phyloP scores from a whole-genome alignment of 1,140 invertebrate genomes.

The Hylaeus volcanicus region DNA sequence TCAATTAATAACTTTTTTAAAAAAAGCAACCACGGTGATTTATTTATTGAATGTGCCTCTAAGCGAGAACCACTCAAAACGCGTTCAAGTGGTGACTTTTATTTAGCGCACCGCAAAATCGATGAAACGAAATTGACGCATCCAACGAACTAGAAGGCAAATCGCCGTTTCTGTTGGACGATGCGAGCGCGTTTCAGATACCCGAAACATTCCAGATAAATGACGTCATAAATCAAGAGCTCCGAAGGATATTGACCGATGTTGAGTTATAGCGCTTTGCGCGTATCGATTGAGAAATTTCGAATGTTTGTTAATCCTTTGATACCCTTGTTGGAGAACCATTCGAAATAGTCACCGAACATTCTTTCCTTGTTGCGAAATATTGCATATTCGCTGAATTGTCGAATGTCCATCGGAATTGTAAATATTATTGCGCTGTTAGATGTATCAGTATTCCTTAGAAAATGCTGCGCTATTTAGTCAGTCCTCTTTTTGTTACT shows the following conservation, averaged over 20 bases:
- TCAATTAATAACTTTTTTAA: too few species aligned
- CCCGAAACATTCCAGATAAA: constrained; percentile 31
- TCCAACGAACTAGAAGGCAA: background rate
- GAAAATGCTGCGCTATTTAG: too few species aligned
- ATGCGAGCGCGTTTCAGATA: constrained; percentile 16
- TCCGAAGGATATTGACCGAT: constrained; percentile 17
- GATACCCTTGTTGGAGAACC: too few species aligned
- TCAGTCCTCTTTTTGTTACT: too few species aligned
- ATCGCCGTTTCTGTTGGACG: constrained; percentile 10
- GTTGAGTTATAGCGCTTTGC: constrained; percentile 21
- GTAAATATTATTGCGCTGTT: too few species aligned
- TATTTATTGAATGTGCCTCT: too few species aligned
- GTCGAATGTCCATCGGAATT: too few species aligned
- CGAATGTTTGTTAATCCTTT: background rate
- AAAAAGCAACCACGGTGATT: too few species aligned
- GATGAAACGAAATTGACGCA: constrained; percentile 27
- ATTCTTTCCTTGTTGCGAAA: too few species aligned
- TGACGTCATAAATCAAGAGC: constrained; percentile 26
- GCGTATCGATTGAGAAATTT: constrained; percentile 27
- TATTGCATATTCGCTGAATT: background rate
- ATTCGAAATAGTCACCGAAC: too few species aligned
- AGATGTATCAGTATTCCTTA: too few species aligned
- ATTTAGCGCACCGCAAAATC: background rate
- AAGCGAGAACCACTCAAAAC: too few species aligned
- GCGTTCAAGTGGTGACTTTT: background rate